phyloP scores from a whole-genome alignment of 2,888 invertebrate genomes.

The Chelonus formosanus region DNA sequence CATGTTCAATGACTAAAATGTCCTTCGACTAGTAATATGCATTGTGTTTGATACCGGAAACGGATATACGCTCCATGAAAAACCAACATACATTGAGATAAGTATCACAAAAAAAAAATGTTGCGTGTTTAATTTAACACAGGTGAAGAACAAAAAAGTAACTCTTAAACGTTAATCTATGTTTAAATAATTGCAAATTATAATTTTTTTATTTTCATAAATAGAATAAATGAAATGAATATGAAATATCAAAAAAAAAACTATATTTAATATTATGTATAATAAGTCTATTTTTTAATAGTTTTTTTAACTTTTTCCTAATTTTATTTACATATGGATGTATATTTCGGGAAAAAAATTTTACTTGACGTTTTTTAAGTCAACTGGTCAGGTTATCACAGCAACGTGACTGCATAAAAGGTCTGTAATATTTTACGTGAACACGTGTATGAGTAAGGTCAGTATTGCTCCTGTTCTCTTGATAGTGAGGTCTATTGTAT shows the following conservation, averaged over 20 bases:
- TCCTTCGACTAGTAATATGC: conserved; percentile 38
- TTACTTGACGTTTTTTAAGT: conserved; percentile 21
- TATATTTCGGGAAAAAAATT: conserved; percentile 9
- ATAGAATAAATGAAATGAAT: too few relatives aligned
- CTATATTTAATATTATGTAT: too few relatives aligned
- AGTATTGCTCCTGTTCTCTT: conserved; percentile 46
- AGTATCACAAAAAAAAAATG: conserved; percentile 21
- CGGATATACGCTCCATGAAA: conserved; percentile 63
- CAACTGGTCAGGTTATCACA: conserved; percentile 38
- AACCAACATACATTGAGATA: conserved; percentile 44
- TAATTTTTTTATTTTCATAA: too few relatives aligned
- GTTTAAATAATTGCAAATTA: too few relatives aligned
- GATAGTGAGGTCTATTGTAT: conserved; percentile 17
- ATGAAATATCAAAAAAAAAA: too few relatives aligned
- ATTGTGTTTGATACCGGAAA: conserved; percentile 50
- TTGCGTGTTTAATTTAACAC: too few relatives aligned
- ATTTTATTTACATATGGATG: too few relatives aligned
- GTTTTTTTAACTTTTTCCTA: too few relatives aligned
- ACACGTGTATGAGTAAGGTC: conserved; percentile 61
- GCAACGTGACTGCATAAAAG: conserved; percentile 44
- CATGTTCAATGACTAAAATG: conserved; percentile 44
- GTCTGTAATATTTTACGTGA: conserved; percentile 56
- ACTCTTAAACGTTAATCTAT: too few relatives aligned
- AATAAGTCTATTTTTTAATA: too few relatives aligned
- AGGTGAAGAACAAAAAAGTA: too few relatives aligned